Conservation (phyloP, 2,797 vertebrate genomes). For the Ciconia nigra region DNA sequence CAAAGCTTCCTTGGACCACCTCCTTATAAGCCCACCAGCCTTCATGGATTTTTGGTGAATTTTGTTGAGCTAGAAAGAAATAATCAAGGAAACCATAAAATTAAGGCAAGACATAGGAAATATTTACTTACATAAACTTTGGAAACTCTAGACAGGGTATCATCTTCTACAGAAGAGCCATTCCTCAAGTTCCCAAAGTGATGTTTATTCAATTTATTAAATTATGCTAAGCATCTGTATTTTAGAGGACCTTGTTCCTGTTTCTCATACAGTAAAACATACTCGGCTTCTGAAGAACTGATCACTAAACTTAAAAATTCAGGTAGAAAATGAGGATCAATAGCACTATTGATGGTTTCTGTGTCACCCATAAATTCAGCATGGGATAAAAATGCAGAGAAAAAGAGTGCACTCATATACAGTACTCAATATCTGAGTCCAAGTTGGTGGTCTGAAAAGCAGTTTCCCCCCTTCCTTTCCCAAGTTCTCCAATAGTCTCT, state of each 20-base stretch:
- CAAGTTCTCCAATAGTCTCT: background rate
- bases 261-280: background rate
- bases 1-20: conserved; percentile 98
- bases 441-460: background rate
- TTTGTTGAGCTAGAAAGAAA: conserved; percentile 89
- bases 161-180: background rate
- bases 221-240: background rate
- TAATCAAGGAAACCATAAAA: conserved; percentile 32
- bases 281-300: background rate
- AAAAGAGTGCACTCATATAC: background rate
- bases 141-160: background rate
- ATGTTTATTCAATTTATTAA: background rate
- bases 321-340: background rate
- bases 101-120: background rate
- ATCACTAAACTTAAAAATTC: background rate
- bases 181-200: background rate
- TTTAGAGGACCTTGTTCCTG: background rate
- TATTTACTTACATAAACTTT: background rate
- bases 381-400: background rate
- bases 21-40: conserved; percentile 99
- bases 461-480: background rate
- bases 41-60: conserved; percentile 96
- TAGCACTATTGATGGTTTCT: background rate
- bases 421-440: background rate
- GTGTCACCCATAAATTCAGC: background rate